Base-by-base conservation (phyloP, 92 coral and sea anemone genomes). In the Anthopleura xanthogrammica region DNA sequence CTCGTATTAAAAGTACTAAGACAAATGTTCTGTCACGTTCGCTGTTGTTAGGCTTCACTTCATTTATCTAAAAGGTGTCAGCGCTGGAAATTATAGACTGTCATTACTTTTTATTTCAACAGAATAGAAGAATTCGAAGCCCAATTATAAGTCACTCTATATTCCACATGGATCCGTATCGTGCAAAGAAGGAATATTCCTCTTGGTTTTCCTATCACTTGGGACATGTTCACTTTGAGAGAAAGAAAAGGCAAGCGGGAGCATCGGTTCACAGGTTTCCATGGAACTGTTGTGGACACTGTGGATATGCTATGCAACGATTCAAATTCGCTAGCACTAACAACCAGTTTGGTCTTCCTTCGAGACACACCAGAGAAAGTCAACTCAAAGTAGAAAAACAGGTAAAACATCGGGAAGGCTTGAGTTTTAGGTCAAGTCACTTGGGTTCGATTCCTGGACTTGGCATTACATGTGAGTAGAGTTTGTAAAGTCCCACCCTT, bases 151-250 rank as follows among this genome's bases (percentile, higher is more conserved):
- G 4, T 41, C 7, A 1, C 16, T 17, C 58, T 40, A 17, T 16
- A n/a, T 52, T 41, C 73, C 46, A 88, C 46, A 91, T 91, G 94
- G 87, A 88, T 41, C 79, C 92, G 1, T 81, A 72, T 42, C 90
- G 90, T 23, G 82, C 79, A 19, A 76, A 85, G 62, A 83, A 85
- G 12, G 93, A 87, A 71, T 94, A 94, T 43, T 87, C 85, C 8
- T 82, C 86, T 75, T 97, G 99, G 99, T 97, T 90, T 76, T 92
- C 99, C 7, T 94, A 94, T 60, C 99, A 97, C 77, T 84, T 97
- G 72, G 89, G 90, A 81, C 99, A 97, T 75, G 94, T 92, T 54
- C 91, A 86, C 73, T 94, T 89, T 81, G 85, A 83, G 75, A 83
- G 84, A 41, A 87, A 52, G 73, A 85, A 79, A 55, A 12, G 41